phyloP scores from a whole-genome alignment of 1,140 invertebrate species.

The Caenorhabditis latens region DNA sequence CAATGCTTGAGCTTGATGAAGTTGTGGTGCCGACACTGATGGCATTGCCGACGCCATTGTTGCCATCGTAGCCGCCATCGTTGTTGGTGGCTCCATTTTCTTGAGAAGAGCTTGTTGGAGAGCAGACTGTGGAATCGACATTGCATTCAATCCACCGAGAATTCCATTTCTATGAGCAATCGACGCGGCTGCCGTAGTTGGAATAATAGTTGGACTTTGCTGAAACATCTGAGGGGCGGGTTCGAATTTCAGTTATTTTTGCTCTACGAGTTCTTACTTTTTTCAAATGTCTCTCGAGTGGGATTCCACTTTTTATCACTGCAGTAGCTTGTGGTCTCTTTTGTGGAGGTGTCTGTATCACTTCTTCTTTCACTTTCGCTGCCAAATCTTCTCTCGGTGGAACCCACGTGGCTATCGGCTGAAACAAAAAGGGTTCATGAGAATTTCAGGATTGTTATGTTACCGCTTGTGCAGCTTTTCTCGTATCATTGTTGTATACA shows the following conservation, averaged over 20 bases:
- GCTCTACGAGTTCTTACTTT: neutral
- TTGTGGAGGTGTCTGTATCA: neutral
- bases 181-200: neutral
- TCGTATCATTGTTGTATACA: conserved; percentile 24
- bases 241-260: neutral
- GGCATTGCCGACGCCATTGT: neutral
- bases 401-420: conserved; percentile 37
- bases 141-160: neutral
- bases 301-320: conserved; percentile 13
- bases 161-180: neutral
- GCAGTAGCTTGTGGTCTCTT: conserved; percentile 27
- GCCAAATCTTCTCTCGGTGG: conserved; percentile 31
- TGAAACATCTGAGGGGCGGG: neutral
- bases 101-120: conserved; percentile 18
- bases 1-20: neutral
- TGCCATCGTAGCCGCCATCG: neutral
- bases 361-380: neutral
- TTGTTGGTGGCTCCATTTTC: conserved; percentile 7
- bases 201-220: neutral
- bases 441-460: neutral
- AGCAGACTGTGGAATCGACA: neutral
- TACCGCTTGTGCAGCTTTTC: neutral
- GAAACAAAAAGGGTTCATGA: neutral
- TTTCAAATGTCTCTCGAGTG: conserved; percentile 7
- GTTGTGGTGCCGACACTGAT: neutral